phyloP scores from a whole-genome alignment of 1,140 invertebrate species.

The Apocrypta bakeri region DNA sequence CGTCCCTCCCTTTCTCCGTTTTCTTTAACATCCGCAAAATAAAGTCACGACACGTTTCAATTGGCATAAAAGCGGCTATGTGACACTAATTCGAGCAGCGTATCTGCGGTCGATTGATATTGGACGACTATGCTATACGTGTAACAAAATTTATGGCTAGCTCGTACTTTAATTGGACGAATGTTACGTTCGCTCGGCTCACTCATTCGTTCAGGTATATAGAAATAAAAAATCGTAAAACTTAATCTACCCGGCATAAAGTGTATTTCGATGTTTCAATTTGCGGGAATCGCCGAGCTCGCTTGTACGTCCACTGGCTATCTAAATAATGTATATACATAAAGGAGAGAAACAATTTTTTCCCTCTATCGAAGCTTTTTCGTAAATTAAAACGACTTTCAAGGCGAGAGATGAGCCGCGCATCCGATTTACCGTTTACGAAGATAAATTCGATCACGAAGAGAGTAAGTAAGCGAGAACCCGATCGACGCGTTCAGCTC shows the following conservation, averaged over 20 bases:
- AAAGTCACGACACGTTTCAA: conserved; percentile 13
- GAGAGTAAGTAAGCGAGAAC: too few relatives aligned
- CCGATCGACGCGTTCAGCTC: too few relatives aligned
- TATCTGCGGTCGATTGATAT: conserved; percentile 35
- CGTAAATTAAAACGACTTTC: too few relatives aligned
- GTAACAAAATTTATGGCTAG: conserved; percentile 33
- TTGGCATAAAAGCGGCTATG: conserved; percentile 10
- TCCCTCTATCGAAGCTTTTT: too few relatives aligned
- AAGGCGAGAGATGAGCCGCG: too few relatives aligned
- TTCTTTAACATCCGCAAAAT: not conserved
- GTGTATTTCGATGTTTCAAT: conserved; percentile 16
- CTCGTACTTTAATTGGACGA: conserved; percentile 30
- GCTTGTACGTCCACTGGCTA: too few relatives aligned
- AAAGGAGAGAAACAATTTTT: too few relatives aligned
- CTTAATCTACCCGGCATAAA: conserved; percentile 11
- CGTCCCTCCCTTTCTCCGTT: too few relatives aligned
- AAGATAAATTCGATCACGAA: too few relatives aligned
- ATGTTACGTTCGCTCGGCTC: conserved; percentile 5
- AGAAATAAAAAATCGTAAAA: conserved; percentile 28
- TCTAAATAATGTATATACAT: too few relatives aligned
- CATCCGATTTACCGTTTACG: too few relatives aligned
- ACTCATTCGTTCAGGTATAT: not conserved
- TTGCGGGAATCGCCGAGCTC: not conserved
- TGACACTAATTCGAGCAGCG: conserved; percentile 31
- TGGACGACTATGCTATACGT: not conserved